Conservation (phyloP, 30 jellyfish, hydroid and myxozoan species). For the Turritopsis dohrnii region DNA sequence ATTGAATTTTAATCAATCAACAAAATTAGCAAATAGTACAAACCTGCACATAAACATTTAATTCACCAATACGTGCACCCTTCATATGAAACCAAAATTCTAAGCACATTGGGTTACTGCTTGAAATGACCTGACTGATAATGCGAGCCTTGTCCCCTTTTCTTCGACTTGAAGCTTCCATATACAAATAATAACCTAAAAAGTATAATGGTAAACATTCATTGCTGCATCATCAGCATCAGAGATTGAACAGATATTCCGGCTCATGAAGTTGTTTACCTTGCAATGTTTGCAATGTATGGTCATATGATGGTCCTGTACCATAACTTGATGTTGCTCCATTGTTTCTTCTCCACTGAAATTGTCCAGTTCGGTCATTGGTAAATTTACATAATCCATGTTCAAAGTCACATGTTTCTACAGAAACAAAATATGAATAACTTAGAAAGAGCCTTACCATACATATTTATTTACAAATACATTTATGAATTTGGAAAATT, state of each 20-base stretch:
- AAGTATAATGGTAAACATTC: background rate
- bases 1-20: background rate
- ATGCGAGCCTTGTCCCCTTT: slow-evolving; percentile 87
- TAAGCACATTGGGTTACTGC: slow-evolving; percentile 54
- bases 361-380: slow-evolving; percentile 59
- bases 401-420: slow-evolving; percentile 85
- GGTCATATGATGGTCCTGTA: slow-evolving; percentile 87
- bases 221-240: too few relatives aligned
- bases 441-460: too few relatives aligned
- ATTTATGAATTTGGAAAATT: background rate
- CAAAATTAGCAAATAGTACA: background rate
- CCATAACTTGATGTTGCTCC: slow-evolving; percentile 86
- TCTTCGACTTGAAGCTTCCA: slow-evolving; percentile 77
- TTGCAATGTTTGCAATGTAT: slow-evolving; percentile 72
- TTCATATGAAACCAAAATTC: slow-evolving; percentile 92
- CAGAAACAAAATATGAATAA: background rate
- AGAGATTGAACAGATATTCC: too few relatives aligned
- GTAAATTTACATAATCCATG: slow-evolving; percentile 80
- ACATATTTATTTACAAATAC: too few relatives aligned
- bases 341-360: slow-evolving; percentile 83
- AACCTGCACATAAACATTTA: slow-evolving; percentile 75
- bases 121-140: slow-evolving; percentile 41
- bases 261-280: slow-evolving; percentile 32
- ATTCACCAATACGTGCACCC: slow-evolving; percentile 74
- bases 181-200: slow-evolving; percentile 66